These are phyloP conservation scores for Apamea monoglypha DNA, from an alignment of 2,888 invertebrate species.

Conservation along the genomic window DNA sequence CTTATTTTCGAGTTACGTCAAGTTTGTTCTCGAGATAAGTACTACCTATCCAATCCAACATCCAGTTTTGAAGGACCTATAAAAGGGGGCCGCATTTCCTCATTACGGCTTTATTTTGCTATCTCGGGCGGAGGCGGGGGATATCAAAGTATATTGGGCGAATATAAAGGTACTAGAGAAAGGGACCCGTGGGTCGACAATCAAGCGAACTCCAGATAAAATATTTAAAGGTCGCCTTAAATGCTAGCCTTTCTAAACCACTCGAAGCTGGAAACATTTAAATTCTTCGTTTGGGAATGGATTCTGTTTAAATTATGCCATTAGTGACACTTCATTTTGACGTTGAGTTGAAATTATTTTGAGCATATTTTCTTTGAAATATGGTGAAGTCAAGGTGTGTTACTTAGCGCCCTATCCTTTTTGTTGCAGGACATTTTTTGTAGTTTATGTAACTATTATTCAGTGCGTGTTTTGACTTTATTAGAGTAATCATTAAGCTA, in stretches of 20 bases:
- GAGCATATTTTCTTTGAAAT: slow-evolving; percentile 13
- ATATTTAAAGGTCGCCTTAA: slow-evolving; percentile 88
- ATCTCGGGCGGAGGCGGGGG: slow-evolving; percentile 72
- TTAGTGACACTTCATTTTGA: slow-evolving; percentile 59
- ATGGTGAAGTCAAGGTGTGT: slow-evolving; percentile 6
- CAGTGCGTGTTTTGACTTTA: slow-evolving; percentile 7
- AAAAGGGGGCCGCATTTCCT: slow-evolving; percentile 77
- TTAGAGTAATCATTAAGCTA: slow-evolving; percentile 18
- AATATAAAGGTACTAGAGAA: slow-evolving; percentile 82
- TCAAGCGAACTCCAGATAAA: slow-evolving; percentile 88
- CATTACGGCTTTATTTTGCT: slow-evolving; percentile 74
- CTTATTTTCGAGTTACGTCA: slow-evolving; percentile 81
- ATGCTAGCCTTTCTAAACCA: slow-evolving; percentile 76
- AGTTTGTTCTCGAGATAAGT: slow-evolving; percentile 84
- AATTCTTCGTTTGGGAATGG: slow-evolving; percentile 78
- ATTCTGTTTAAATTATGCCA: slow-evolving; percentile 67
- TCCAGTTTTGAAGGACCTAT: slow-evolving; percentile 80
- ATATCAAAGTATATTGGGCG: slow-evolving; percentile 79
- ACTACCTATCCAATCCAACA: slow-evolving; percentile 83
- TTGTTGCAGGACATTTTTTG: background rate
- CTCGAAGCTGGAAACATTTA: slow-evolving; percentile 80
- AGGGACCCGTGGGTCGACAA: slow-evolving; percentile 86
- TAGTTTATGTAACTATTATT: background rate
- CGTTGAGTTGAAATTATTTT: slow-evolving; percentile 28
- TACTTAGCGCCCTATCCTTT: slow-evolving; percentile 19